A percentile compares a stretch with the other conserved stretches of the same genome.
Conservation (phyloP, 2,888 invertebrate species). For the Acanthosoma haemorrhoidale region DNA sequence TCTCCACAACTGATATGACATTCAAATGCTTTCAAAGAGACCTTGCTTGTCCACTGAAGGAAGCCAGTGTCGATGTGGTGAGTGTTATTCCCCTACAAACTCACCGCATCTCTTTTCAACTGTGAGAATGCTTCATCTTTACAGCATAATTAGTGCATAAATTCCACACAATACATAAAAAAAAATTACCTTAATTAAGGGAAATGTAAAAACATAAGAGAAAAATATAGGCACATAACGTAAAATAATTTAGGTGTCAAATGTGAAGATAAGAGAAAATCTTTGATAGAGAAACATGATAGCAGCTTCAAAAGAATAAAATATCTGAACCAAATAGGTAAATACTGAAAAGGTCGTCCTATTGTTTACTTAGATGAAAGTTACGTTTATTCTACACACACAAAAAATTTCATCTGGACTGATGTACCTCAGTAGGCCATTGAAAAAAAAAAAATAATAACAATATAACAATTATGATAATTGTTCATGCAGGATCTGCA, state of each 20-base stretch:
- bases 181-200: too few species aligned
- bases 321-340: not conserved
- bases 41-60: too few species aligned
- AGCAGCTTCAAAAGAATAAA: not conserved
- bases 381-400: not conserved
- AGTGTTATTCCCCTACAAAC: too few species aligned
- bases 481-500: not conserved
- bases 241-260: not conserved
- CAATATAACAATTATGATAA: not conserved
- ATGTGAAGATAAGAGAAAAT: not conserved
- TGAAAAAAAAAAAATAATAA: too few species aligned
- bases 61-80: too few species aligned
- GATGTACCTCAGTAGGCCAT: not conserved
- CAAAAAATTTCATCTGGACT: not conserved
- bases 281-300: not conserved
- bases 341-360: not conserved
- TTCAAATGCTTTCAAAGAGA: too few species aligned
- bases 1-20: too few species aligned
- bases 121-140: too few species aligned
- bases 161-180: too few species aligned
- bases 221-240: not conserved
- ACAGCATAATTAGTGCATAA: too few species aligned
- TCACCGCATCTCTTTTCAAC: too few species aligned
- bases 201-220: too few species aligned
- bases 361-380: not conserved